These are phyloP conservation scores for Schizothorax lantsangensis DNA, from an alignment of 2,797 vertebrate species.

Conservation along the genomic window DNA sequence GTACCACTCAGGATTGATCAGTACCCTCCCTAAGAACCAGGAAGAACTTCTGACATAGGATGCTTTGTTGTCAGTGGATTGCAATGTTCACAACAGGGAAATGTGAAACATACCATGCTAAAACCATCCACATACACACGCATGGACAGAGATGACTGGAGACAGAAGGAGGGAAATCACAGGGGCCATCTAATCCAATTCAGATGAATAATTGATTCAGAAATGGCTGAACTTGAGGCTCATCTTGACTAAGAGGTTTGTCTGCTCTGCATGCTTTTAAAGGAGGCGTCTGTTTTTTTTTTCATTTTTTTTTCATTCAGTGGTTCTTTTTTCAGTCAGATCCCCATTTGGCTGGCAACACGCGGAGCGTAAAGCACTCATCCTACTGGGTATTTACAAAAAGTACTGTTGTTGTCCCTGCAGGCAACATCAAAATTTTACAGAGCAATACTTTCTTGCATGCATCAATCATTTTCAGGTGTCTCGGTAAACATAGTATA, in stretches of 20 bases:
- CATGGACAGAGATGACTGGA: constrained; percentile 60
- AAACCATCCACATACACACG: not conserved
- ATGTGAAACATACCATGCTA: constrained; percentile 19
- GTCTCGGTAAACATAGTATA: constrained; percentile 14
- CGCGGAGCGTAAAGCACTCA: constrained; percentile 39
- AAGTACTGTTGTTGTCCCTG: constrained; percentile 36
- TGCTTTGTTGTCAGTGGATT: constrained; percentile 2
- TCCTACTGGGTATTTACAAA: constrained; percentile 47
- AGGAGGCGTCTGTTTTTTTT: constrained; percentile 57
- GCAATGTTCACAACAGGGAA: constrained; percentile 8
- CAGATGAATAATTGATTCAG: constrained; percentile 80
- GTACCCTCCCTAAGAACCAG: constrained; percentile 5
- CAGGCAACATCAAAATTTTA: constrained; percentile 23
- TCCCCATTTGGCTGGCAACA: constrained; percentile 47
- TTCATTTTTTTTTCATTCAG: not conserved
- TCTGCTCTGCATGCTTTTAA: constrained; percentile 57
- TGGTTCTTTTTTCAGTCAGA: constrained; percentile 32
- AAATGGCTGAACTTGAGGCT: constrained; percentile 67
- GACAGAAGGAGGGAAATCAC: constrained; percentile 64
- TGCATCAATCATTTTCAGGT: constrained; percentile 18
- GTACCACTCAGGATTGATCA: constrained; percentile 20
- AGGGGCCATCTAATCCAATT: constrained; percentile 67
- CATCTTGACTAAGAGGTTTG: constrained; percentile 66
- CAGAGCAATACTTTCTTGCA: constrained; percentile 29
- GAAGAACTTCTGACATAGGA: not conserved